A percentile compares a stretch with the other conserved stretches of the same genome.
These are phyloP conservation scores for Phoxinus dragarum DNA, from an alignment of 2,797 vertebrate genomes.

Conservation along the genomic window DNA sequence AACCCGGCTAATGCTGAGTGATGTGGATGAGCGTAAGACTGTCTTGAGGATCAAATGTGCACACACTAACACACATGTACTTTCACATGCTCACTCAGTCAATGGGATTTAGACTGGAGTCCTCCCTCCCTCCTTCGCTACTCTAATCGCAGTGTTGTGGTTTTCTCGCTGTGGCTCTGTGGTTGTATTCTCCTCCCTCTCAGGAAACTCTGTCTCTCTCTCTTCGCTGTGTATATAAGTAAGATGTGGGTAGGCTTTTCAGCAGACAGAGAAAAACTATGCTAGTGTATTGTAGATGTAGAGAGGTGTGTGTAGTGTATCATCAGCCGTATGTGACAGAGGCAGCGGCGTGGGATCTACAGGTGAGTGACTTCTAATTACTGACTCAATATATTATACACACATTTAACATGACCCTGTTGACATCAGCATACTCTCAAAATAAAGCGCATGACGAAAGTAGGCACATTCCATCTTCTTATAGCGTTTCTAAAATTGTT, in stretches of 20 bases:
- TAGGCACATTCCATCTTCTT: conserved; percentile 35
- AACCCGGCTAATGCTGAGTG: conserved; percentile 47
- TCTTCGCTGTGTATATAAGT: conserved; percentile 72
- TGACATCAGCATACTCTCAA: conserved; percentile 4
- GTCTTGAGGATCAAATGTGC: conserved; percentile 43
- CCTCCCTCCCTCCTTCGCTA: conserved; percentile 48
- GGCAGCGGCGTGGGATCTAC: conserved; percentile 48
- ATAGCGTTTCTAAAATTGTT: conserved; percentile 24
- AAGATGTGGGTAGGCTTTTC: conserved; percentile 65
- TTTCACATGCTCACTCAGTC: conserved; percentile 50
- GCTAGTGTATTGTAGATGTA: conserved; percentile 48
- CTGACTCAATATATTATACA: conserved; percentile 22
- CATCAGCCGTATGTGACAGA: conserved; percentile 46
- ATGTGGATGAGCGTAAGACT: conserved; percentile 46
- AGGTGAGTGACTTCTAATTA: conserved; percentile 59
- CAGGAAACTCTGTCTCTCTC: conserved; percentile 61
- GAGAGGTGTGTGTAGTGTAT: conserved; percentile 59
- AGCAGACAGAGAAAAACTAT: conserved; percentile 65
- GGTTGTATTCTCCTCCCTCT: conserved; percentile 68
- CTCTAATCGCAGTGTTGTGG: conserved; percentile 76
- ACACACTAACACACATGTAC: conserved; percentile 1
- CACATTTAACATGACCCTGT: not conserved
- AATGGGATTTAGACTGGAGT: conserved; percentile 61
- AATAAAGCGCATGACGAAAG: conserved; percentile 20
- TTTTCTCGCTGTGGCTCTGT: conserved; percentile 56